phyloP scores from a whole-genome alignment of 2,797 vertebrate genomes.

The Centroberyx gerrardi region DNA sequence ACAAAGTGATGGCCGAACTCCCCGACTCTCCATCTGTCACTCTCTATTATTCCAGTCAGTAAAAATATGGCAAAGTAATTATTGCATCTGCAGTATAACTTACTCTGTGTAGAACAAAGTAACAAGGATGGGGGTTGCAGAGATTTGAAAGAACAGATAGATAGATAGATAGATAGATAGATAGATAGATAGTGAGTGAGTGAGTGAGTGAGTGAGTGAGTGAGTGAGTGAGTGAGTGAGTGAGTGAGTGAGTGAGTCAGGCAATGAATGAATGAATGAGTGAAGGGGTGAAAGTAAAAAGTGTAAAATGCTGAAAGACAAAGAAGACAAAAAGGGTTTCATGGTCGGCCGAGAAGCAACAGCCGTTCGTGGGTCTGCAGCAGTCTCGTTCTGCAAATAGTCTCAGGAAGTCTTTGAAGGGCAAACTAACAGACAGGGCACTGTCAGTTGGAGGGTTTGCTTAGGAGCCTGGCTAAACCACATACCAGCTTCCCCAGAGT shows the following conservation, averaged over 20 bases:
- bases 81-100: conserved; percentile 10
- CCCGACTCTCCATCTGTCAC: conserved; percentile 43
- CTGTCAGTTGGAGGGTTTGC: conserved; percentile 66
- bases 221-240: not conserved
- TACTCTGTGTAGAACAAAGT: conserved; percentile 49
- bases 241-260: not conserved
- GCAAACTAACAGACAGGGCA: conserved; percentile 65
- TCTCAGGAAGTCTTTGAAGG: conserved; percentile 74
- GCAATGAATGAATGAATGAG: conserved; percentile 25
- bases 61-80: conserved; percentile 48
- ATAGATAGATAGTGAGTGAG: not conserved
- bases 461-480: conserved; percentile 34
- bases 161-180: too few species aligned
- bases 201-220: not conserved
- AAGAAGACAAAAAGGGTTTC: conserved; percentile 44
- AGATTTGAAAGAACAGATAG: conserved; percentile 18
- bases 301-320: conserved; percentile 40
- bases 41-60: conserved; percentile 24
- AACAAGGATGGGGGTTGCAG: not conserved
- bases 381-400: conserved; percentile 73
- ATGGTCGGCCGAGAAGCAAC: conserved; percentile 46
- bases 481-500: conserved; percentile 40
- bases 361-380: conserved; percentile 60
- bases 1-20: conserved; percentile 28
- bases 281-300: conserved; percentile 23